Evolutionary conservation across 2,797 vertebrate species (phyloP).

Genomic region (Notamacropus eugenii): DNA sequence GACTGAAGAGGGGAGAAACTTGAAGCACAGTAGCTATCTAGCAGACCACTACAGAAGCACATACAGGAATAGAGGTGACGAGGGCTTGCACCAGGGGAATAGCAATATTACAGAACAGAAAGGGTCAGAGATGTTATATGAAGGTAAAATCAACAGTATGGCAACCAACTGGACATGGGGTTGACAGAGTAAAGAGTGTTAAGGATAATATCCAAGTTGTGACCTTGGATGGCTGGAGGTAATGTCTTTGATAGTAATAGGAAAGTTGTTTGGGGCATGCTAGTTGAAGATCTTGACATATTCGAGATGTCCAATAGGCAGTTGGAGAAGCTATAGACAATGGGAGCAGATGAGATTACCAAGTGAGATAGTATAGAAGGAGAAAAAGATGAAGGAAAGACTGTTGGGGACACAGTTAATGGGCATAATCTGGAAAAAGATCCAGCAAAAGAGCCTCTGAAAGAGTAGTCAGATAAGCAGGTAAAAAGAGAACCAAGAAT

Average conservation of each 20-base stretch:
- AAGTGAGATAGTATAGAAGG: neutral
- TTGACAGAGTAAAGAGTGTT: neutral
- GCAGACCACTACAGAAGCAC: neutral
- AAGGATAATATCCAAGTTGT: neutral
- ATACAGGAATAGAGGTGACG: neutral
- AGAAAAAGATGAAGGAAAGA: neutral
- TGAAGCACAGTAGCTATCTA: neutral
- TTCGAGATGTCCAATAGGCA: neutral
- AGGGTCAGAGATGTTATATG: neutral
- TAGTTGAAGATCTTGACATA: neutral
- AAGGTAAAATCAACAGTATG: neutral
- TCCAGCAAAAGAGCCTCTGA: neutral
- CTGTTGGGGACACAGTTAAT: neutral
- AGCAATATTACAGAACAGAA: neutral
- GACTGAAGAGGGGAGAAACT: neutral
- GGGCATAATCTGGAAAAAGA: neutral
- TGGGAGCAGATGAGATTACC: neutral
- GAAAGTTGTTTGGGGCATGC: neutral
- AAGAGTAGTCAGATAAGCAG: neutral
- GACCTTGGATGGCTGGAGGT: neutral
- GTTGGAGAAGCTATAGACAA: neutral
- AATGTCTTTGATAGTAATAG: neutral
- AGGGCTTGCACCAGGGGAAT: neutral
- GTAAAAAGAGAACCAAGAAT: neutral
- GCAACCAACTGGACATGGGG: neutral